Conservation (phyloP, 2,888 invertebrate species). For the Chrysina gloriosa region DNA sequence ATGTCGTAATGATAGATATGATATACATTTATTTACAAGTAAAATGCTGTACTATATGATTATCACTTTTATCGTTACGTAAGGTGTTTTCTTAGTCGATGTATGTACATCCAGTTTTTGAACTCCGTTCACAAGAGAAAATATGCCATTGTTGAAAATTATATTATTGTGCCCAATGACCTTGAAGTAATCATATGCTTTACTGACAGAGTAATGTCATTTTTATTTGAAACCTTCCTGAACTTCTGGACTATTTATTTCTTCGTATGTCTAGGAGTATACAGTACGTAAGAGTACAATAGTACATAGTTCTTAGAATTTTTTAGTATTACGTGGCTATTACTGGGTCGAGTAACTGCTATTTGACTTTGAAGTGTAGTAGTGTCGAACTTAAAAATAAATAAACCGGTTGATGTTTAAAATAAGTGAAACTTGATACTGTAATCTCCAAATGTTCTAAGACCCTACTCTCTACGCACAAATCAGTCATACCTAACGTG, state of each 20-base stretch:
- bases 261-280: too few relatives aligned
- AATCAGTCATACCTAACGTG: too few relatives aligned
- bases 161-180: conserved; percentile 31
- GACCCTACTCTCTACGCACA: too few relatives aligned
- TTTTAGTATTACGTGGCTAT: too few relatives aligned
- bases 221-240: not conserved
- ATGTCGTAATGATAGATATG: not conserved
- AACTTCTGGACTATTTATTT: not conserved
- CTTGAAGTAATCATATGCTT: conserved; percentile 28
- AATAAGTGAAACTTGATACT: too few relatives aligned
- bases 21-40: not conserved
- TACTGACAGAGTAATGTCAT: not conserved
- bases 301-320: too few relatives aligned
- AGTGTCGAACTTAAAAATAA: too few relatives aligned
- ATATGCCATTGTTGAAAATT: conserved; percentile 29
- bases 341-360: too few relatives aligned
- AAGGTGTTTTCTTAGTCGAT: conserved; percentile 12
- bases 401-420: too few relatives aligned
- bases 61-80: not conserved
- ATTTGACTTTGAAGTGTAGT: too few relatives aligned
- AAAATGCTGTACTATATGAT: not conserved
- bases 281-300: too few relatives aligned
- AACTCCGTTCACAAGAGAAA: not conserved
- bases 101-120: not conserved
- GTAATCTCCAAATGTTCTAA: too few relatives aligned